Evolutionary conservation across 2,888 invertebrate species (phyloP), one percentile per base, ranked within the genome.

Genomic region (Slavum lentiscoides): DNA sequence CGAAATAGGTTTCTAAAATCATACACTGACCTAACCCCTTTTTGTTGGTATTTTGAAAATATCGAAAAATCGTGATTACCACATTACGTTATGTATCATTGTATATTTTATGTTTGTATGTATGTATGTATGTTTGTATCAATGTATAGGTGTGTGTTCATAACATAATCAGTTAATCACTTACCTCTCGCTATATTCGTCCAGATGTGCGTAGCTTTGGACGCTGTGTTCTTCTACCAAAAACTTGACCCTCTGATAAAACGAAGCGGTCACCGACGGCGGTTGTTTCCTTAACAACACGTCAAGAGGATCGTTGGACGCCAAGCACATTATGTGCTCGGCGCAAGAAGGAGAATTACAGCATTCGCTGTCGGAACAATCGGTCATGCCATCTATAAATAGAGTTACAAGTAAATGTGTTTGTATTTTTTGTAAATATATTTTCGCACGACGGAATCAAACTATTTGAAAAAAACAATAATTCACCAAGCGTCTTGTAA

Each of bases 351-450:
- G 90, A 86, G 93, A 93, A 84, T 92, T 92, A 88, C 99, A 99
- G 88, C 99, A 99, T 88, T 98, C 98, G 86, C 97, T 96, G 89
- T 99, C 99, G 84, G 96, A 95, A 89, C 99, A 99, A 90, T 99
- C 99, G 85, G 92, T 91, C 91, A 98, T 93, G 84, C 98, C 98
- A 90, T 99, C 99, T 98, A 89, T 17, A 11, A 53, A 53, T 19
- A 7, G 55, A 19, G 30, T 30, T 30, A 43, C 55, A 55, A 55
- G 9, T n/a, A 58, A 6, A 0, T 4, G n/a, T 8, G n/a, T 4
- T 4, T 4, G 58, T n/a, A n/a, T n/a, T n/a, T n/a, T n/a, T n/a
- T n/a, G 19, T 19, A 6, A 55, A 19, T 17, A 1, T 9, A 1
- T 13, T 55, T 30, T 30, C 30, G 6, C 9, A 55, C 55, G 13